phyloP scores from a whole-genome alignment of 2,888 invertebrate species.

The Himalopsyche japonica region DNA sequence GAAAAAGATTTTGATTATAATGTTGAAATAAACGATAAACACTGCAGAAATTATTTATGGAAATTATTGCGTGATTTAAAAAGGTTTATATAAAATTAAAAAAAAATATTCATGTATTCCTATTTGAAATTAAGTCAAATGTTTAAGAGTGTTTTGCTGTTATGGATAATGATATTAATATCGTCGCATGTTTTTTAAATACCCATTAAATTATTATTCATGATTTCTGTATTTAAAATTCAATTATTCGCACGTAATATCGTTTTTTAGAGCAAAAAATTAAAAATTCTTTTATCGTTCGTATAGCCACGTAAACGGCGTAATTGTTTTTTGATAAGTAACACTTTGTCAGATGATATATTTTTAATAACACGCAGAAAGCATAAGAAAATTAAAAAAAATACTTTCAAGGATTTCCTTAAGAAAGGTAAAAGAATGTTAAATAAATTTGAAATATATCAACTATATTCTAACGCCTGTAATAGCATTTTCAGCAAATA shows the following conservation, averaged over 20 bases:
- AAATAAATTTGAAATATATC: no score
- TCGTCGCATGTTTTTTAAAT: not conserved
- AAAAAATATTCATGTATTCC: not conserved
- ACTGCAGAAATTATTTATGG: not conserved
- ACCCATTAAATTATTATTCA: not conserved
- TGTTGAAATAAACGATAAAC: not conserved
- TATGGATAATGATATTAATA: not conserved
- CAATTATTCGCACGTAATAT: not conserved
- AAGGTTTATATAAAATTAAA: not conserved
- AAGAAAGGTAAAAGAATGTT: no score
- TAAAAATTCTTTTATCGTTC: not conserved
- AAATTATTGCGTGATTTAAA: not conserved
- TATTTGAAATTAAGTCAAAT: not conserved
- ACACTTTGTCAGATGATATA: not conserved
- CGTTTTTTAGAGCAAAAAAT: not conserved
- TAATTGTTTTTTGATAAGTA: not conserved
- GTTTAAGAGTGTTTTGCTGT: not conserved
- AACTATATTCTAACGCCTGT: no score
- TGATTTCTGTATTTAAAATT: not conserved
- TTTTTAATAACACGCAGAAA: not conserved
- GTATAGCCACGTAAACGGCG: not conserved
- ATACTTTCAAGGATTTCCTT: no score
- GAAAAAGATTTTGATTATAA: not conserved
- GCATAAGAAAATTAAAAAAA: not conserved
- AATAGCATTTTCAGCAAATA: no score